These are phyloP conservation scores for Cantharis rustica DNA, from an alignment of 2,888 invertebrate species.

Conservation along the genomic window DNA sequence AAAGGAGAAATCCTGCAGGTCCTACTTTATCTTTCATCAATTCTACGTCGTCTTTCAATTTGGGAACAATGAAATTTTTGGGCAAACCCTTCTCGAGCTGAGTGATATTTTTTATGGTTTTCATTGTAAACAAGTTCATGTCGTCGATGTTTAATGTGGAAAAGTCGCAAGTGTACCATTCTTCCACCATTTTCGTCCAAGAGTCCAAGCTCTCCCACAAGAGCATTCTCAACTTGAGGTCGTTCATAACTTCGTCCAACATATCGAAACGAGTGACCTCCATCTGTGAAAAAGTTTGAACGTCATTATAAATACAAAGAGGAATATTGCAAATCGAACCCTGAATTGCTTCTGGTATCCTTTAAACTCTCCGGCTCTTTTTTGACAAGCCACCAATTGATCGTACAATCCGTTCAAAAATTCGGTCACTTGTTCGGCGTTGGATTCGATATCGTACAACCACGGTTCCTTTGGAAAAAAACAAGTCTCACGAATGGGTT, in stretches of 20 bases:
- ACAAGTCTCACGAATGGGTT: neutral
- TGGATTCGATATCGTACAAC: slow-evolving; percentile 74
- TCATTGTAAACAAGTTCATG: slow-evolving; percentile 67
- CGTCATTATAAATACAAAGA: neutral
- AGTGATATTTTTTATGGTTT: slow-evolving; percentile 72
- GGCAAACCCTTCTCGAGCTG: slow-evolving; percentile 86
- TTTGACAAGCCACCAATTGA: slow-evolving; percentile 66
- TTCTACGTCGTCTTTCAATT: slow-evolving; percentile 77
- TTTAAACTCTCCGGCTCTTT: slow-evolving; percentile 75
- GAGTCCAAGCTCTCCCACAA: slow-evolving; percentile 79
- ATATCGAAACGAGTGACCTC: slow-evolving; percentile 83
- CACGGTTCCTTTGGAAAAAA: slow-evolving; percentile 67
- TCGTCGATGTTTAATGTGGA: slow-evolving; percentile 73
- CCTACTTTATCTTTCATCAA: slow-evolving; percentile 75
- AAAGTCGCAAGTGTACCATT: slow-evolving; percentile 71
- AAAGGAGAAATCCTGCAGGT: neutral
- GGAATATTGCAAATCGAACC: slow-evolving; percentile 55
- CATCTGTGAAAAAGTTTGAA: slow-evolving; percentile 59
- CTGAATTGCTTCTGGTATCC: slow-evolving; percentile 85
- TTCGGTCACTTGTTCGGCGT: slow-evolving; percentile 67
- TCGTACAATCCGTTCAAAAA: slow-evolving; percentile 68
- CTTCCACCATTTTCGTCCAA: slow-evolving; percentile 70
- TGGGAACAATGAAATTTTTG: slow-evolving; percentile 76
- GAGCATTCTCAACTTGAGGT: slow-evolving; percentile 77
- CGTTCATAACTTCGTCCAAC: slow-evolving; percentile 78